Conservation (phyloP, 2,888 invertebrate genomes). For the Gandaritis pyraliata region DNA sequence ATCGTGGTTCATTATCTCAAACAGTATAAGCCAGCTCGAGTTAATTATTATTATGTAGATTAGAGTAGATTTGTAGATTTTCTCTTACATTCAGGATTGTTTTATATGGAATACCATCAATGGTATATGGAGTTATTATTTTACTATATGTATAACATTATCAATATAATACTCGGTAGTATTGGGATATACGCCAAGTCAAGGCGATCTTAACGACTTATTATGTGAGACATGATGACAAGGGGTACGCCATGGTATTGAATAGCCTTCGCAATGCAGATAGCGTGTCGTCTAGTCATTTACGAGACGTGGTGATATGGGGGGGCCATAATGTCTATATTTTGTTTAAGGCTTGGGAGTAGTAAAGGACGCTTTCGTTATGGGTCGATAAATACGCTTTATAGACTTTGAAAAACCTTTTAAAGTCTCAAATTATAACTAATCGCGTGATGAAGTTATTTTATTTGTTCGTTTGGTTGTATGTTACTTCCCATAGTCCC, state of each 20-base stretch:
- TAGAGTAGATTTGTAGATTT: neutral
- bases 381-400: no score
- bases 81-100: constrained; percentile 7
- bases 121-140: neutral
- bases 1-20: constrained; percentile 41
- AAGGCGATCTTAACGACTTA: constrained; percentile 54
- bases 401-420: no score
- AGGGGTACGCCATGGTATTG: constrained; percentile 36
- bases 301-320: constrained; percentile 54
- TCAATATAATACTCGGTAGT: constrained; percentile 38
- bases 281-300: constrained; percentile 67
- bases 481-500: no score
- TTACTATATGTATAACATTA: neutral
- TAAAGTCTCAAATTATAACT: no score
- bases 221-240: constrained; percentile 52
- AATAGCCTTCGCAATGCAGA: constrained; percentile 55
- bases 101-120: neutral
- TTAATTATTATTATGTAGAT: constrained; percentile 4
- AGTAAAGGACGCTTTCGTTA: neutral
- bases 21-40: neutral
- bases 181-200: constrained; percentile 66
- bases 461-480: no score
- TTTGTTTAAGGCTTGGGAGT: constrained; percentile 26
- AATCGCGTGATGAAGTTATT: no score
- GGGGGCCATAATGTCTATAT: constrained; percentile 45